Base-by-base conservation (phyloP, 2,888 invertebrate species). In the Heliconius ismenius region DNA sequence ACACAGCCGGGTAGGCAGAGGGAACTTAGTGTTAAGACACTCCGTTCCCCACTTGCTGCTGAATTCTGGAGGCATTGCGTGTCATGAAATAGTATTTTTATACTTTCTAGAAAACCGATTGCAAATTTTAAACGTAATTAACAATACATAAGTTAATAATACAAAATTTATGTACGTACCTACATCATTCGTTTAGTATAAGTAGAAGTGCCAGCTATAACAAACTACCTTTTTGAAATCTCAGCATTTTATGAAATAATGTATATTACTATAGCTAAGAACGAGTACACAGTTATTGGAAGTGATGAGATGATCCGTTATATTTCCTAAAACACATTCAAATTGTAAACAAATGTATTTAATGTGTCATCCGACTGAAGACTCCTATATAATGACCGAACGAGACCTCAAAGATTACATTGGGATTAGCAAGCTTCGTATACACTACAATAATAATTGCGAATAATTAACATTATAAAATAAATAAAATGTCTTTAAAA, bases 281-380 rank as follows among this genome's bases (percentile, higher is more conserved):
- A 82, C 76, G 83, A 82, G 84, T 82, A 90, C 81, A 89, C 90
- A 93, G 84, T 94, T 93, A 94, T 93, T 91, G 88, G 88, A 90
- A 90, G 82, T 86, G 87, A 85, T 85, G 86, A 88, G 84, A 90
- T 89, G 89, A 90, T 85, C 94, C 92, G 93, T 92, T 93, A 92
- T 82, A 84, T 86, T 93, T 92, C 91, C 86, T 88, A 90, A 89
- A 93, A 92, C 88, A 88, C 85, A 86, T 85, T 83, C 81, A 83
- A 82, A 85, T 80, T 83, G 89, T 89, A 91, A 92, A 92, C 92
- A 91, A 84, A 89, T 91, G 91, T 90, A 92, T 85, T 84, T 83
- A 79, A 89, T 90, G 88, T 93, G 93, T 92, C 93, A 92, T 84
- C 82, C 82, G 83, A 85, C 77, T 84, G 81, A 81, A 79, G 80